Evolutionary conservation across 2,797 vertebrate species (phyloP).

Genomic region (Alectoris magna): DNA sequence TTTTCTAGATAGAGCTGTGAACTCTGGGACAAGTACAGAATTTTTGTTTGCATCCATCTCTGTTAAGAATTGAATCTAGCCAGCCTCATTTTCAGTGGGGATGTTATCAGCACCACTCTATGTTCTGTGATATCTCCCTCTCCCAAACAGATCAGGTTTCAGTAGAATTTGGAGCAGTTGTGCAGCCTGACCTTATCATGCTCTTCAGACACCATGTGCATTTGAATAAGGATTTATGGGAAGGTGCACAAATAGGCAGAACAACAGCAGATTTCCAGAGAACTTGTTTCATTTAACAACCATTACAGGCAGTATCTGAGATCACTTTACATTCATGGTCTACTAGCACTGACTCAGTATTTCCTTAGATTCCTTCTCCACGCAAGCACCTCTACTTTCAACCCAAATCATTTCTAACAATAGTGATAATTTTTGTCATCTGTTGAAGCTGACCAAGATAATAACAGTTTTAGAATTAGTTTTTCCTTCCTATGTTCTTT

Average conservation of each 20-base stretch:
- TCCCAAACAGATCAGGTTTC: constrained; percentile 15
- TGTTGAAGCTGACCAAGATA: background rate
- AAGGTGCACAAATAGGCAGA: background rate
- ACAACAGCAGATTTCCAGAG: background rate
- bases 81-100: background rate
- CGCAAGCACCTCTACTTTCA: background rate
- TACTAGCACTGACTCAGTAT: background rate
- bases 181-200: background rate
- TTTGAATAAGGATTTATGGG: constrained; percentile 10
- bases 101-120: constrained; percentile 13
- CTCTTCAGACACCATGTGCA: background rate
- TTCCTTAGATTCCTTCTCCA: background rate
- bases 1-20: background rate
- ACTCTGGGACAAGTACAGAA: background rate
- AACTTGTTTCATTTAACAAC: background rate
- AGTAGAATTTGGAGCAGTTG: constrained; percentile 19
- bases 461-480: background rate
- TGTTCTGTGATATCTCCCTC: background rate
- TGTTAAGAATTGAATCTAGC: background rate
- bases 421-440: background rate
- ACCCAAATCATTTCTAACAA: background rate
- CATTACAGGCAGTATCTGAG: background rate
- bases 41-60: background rate
- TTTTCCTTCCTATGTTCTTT: background rate
- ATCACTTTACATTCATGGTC: background rate